Base-by-base conservation (phyloP, 1,140 invertebrate species). In the Ephestia elutella region DNA sequence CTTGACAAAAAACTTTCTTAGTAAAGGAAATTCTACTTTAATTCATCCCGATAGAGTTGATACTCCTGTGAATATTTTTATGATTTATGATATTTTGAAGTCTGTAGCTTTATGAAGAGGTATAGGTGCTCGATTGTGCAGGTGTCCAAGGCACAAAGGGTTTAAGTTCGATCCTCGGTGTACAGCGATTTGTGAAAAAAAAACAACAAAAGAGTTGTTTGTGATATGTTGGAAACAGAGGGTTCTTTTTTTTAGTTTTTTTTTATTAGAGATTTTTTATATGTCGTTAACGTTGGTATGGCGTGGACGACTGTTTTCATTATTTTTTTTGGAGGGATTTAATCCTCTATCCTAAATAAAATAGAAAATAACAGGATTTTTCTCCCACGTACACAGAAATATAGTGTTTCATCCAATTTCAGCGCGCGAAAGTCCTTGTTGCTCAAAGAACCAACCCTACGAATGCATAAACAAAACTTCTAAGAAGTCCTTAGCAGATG, bases 71-170 rank as follows among this genome's bases (percentile, higher is more conserved):
- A 35, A 8, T 1, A 10, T 21, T 49, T 10, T 17, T n/a, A 5
- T 32, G 11, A 59, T 30, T 59, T 80, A 69, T 8, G 58, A 61
- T 61, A 25, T 78, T 86, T 55, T 69, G 13, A 54, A 55, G 79
- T 86, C 80, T 83, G 65, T 77, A 17, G 56, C 20, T 62, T 58
- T 48, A 59, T 68, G 73, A 79, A 80, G 70, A 77, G 82, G 82
- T 83, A 82, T 82, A 80, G 80, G 61, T 63, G 71, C 70, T 81
- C 75, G 74, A 80, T 71, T 63, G 70, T 72, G 80, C 83, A 86
- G 83, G 83, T 86, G 83, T 84, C 66, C 70, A 55, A 44, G 51
- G 62, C 74, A 86, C 81, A 84, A 86, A 82, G 83, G 73, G 75
- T 73, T 78, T 68, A 74, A 73, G 70, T 84, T 83, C 75, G 78